Conservation (phyloP, 2,888 invertebrate species). For the Fragum sueziense region DNA sequence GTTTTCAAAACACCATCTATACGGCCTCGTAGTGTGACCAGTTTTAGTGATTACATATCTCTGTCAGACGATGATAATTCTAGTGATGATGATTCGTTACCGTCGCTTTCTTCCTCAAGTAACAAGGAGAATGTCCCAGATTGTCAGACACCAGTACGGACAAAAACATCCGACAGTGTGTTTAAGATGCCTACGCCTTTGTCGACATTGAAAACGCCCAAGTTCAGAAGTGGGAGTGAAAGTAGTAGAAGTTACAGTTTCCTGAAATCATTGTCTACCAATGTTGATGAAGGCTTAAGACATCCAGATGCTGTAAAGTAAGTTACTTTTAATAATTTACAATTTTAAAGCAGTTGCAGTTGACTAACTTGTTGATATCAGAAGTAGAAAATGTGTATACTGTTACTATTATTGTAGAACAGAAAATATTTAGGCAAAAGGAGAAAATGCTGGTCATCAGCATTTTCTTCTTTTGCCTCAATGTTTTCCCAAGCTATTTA, state of each 20-base stretch:
- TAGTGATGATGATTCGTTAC: slow-evolving; percentile 20
- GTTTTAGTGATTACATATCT: slow-evolving; percentile 16
- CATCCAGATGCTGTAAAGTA: slow-evolving; percentile 71
- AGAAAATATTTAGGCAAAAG: too few species aligned
- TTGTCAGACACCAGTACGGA: not conserved
- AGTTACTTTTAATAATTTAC: not conserved
- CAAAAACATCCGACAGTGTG: not conserved
- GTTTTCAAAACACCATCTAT: not conserved
- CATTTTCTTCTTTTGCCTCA: too few species aligned
- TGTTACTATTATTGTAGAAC: too few species aligned
- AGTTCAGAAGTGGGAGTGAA: not conserved
- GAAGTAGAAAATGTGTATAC: too few species aligned
- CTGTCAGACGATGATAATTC: slow-evolving; percentile 15
- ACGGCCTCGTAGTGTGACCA: not conserved
- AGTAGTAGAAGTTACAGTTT: slow-evolving; percentile 55
- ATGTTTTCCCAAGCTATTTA: too few species aligned
- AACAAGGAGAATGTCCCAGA: slow-evolving; percentile 15
- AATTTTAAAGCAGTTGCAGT: too few species aligned
- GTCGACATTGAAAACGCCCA: slow-evolving; percentile 8
- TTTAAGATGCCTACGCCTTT: slow-evolving; percentile 24
- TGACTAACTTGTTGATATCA: too few species aligned
- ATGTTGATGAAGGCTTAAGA: slow-evolving; percentile 56
- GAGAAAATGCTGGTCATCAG: too few species aligned
- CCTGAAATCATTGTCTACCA: slow-evolving; percentile 67
- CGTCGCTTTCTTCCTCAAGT: not conserved